These are phyloP conservation scores for Xestia ashworthii DNA, from an alignment of 2,888 invertebrate species.

Conservation along the genomic window DNA sequence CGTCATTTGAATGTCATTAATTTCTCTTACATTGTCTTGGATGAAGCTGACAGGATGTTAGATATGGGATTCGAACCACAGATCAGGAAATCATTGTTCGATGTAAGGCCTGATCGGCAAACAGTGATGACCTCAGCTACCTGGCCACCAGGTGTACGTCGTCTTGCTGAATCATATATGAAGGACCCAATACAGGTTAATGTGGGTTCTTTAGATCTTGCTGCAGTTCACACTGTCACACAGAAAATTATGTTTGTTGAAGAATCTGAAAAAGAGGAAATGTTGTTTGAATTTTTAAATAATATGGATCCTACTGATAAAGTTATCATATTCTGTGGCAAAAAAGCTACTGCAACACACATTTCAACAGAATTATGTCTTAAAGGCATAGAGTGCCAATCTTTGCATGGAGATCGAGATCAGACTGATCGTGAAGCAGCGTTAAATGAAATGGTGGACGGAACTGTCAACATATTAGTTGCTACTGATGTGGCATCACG, in stretches of 20 bases:
- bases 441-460: constrained; percentile 95
- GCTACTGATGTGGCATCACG: constrained; percentile 99
- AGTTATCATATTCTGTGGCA: constrained; percentile 97
- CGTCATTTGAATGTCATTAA: constrained; percentile 93
- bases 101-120: constrained; percentile 96
- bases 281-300: constrained; percentile 92
- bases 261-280: constrained; percentile 92
- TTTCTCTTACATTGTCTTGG: constrained; percentile 97
- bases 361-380: constrained; percentile 95
- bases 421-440: constrained; percentile 95
- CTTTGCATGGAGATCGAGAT: constrained; percentile 97
- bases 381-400: constrained; percentile 93
- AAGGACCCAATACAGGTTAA: constrained; percentile 97
- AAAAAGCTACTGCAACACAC: constrained; percentile 95
- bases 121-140: constrained; percentile 99
- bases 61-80: constrained; percentile 97
- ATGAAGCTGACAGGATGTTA: constrained; percentile 97
- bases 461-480: constrained; percentile 95
- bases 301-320: constrained; percentile 95
- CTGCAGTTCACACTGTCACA: constrained; percentile 96
- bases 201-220: constrained; percentile 96
- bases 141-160: constrained; percentile 97
- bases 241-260: constrained; percentile 95
- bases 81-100: constrained; percentile 95
- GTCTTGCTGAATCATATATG: constrained; percentile 96